These are phyloP conservation scores for Dendroctonus ponderosae DNA, from an alignment of 1,140 invertebrate genomes.

Conservation along the genomic window DNA sequence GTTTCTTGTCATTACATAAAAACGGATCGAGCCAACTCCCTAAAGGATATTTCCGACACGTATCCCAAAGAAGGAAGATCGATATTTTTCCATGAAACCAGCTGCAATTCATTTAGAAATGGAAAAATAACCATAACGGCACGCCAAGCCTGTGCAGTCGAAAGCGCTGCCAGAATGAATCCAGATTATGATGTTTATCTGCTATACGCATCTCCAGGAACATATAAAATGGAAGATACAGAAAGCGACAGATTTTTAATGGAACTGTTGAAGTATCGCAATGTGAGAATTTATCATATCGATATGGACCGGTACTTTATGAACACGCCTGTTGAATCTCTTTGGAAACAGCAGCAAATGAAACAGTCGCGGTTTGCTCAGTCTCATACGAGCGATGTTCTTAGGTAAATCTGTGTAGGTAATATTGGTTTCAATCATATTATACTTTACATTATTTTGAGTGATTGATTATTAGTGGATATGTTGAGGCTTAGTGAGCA, in stretches of 20 bases:
- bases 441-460: not conserved
- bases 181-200: constrained; percentile 59
- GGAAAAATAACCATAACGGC: constrained; percentile 51
- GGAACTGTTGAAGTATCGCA: constrained; percentile 56
- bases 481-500: no score
- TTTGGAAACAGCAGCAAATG: constrained; percentile 58
- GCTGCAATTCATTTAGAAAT: constrained; percentile 50
- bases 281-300: constrained; percentile 59
- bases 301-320: constrained; percentile 59
- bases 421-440: constrained; percentile 7
- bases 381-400: constrained; percentile 65
- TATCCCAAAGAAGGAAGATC: constrained; percentile 42
- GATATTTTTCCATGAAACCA: constrained; percentile 50
- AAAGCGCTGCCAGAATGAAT: constrained; percentile 64
- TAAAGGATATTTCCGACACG: constrained; percentile 40
- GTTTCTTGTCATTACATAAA: constrained; percentile 31
- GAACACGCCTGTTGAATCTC: constrained; percentile 61
- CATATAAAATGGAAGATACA: constrained; percentile 46
- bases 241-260: constrained; percentile 50
- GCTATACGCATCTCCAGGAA: constrained; percentile 55
- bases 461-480: no score
- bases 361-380: constrained; percentile 57
- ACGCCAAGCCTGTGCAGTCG: constrained; percentile 66
- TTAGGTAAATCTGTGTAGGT: constrained; percentile 48
- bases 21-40: constrained; percentile 9